Conservation (phyloP, 1,140 invertebrate species). For the Temnothorax longispinosus region DNA sequence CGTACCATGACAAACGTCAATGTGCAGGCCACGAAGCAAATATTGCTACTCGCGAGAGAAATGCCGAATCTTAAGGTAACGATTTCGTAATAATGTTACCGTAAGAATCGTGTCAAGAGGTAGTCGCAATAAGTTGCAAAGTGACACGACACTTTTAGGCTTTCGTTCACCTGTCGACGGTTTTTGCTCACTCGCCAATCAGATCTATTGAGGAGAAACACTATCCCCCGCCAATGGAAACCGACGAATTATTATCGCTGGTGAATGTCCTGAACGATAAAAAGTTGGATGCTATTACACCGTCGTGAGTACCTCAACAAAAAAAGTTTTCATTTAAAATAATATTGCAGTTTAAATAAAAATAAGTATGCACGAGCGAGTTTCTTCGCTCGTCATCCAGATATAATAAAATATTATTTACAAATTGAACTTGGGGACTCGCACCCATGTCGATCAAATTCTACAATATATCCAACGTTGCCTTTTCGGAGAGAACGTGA, state of each 20-base stretch:
- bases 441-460: background rate
- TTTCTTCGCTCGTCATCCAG: no score
- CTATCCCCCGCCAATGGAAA: constrained; percentile 84
- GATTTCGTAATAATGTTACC: background rate
- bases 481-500: background rate
- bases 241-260: constrained; percentile 82
- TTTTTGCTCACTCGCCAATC: constrained; percentile 89
- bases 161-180: constrained; percentile 88
- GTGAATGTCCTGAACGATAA: constrained; percentile 82
- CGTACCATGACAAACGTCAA: constrained; percentile 88
- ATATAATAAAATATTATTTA: background rate
- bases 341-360: background rate
- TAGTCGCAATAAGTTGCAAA: background rate
- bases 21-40: constrained; percentile 87
- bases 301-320: constrained; percentile 78
- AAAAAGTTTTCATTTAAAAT: background rate
- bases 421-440: background rate
- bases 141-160: constrained; percentile 68
- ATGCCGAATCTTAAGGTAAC: constrained; percentile 89
- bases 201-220: constrained; percentile 88
- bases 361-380: background rate
- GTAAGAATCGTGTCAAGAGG: background rate
- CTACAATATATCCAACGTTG: no score
- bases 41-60: constrained; percentile 88
- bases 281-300: constrained; percentile 79